A percentile compares a stretch with the other conserved stretches of the same genome.
Conservation (phyloP, 2,888 invertebrate genomes). For the Charanyca ferruginea region DNA sequence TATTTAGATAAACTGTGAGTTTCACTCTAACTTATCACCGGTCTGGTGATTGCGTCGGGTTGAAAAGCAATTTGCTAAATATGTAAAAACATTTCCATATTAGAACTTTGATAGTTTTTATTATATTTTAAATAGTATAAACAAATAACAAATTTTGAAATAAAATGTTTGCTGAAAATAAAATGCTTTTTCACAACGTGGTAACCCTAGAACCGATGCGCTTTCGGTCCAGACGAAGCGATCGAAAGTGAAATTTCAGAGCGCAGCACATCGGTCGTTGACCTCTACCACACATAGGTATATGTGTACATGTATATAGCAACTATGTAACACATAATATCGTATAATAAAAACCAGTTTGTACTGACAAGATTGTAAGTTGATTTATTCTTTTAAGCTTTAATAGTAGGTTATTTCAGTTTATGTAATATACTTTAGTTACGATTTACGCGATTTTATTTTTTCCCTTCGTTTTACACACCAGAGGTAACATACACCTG, state of each 20-base stretch:
- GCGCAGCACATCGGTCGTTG: conserved; percentile 64
- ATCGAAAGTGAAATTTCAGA: conserved; percentile 74
- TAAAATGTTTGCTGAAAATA: too few species aligned
- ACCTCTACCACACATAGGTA: conserved; percentile 58
- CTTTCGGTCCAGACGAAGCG: conserved; percentile 52
- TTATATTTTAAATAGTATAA: too few species aligned
- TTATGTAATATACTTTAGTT: conserved; percentile 37
- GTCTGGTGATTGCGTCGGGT: too few species aligned
- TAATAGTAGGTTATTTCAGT: conserved; percentile 8
- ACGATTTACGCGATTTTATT: background rate
- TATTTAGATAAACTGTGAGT: background rate
- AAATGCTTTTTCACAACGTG: background rate
- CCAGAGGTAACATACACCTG: too few species aligned
- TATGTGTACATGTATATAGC: conserved; percentile 18
- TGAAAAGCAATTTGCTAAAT: too few species aligned
- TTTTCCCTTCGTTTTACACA: background rate
- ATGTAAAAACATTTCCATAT: too few species aligned
- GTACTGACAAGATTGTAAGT: conserved; percentile 13
- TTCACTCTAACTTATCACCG: background rate
- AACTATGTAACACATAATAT: conserved; percentile 45
- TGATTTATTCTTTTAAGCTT: conserved; percentile 19
- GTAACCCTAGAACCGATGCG: conserved; percentile 48
- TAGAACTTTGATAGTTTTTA: too few species aligned
- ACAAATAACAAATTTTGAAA: too few species aligned
- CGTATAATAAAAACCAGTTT: conserved; percentile 39